Conservation (phyloP, 2,113 vertebrate genomes). For the Passer domesticus region DNA sequence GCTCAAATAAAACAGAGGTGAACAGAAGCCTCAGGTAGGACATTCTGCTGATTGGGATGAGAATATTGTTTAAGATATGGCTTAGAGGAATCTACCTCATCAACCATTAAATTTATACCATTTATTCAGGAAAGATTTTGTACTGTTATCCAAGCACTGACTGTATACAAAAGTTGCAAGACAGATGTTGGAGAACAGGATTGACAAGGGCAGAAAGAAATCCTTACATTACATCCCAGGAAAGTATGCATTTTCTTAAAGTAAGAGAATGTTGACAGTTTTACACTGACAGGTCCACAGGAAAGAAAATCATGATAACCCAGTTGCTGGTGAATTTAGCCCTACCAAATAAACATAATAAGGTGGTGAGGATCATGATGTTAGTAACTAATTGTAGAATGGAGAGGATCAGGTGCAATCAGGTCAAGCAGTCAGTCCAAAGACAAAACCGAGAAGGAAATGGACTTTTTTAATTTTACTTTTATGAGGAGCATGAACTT, state of each 20-base stretch:
- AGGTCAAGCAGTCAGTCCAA: not conserved
- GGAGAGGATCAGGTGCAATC: not conserved
- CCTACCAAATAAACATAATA: not conserved
- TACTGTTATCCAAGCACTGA: not conserved
- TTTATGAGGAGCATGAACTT: not conserved
- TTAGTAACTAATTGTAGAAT: not conserved
- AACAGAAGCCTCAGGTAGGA: not conserved
- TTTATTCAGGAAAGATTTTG: not conserved
- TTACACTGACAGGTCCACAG: not conserved
- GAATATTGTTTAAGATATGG: not conserved
- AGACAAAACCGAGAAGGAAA: not conserved
- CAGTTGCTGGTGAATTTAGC: not conserved
- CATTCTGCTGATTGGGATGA: not conserved
- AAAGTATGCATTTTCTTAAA: not conserved
- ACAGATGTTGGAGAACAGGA: not conserved
- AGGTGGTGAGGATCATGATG: not conserved
- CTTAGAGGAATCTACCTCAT: not conserved
- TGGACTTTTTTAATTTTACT: rapidly evolving
- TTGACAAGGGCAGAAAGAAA: not conserved
- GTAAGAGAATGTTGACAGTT: not conserved
- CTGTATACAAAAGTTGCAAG: not conserved
- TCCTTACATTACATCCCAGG: not conserved
- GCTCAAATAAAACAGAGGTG: not conserved
- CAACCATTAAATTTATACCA: not conserved
- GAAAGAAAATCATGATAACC: not conserved